Conservation (phyloP, 2,888 invertebrate species). For the Magallana nippona region DNA sequence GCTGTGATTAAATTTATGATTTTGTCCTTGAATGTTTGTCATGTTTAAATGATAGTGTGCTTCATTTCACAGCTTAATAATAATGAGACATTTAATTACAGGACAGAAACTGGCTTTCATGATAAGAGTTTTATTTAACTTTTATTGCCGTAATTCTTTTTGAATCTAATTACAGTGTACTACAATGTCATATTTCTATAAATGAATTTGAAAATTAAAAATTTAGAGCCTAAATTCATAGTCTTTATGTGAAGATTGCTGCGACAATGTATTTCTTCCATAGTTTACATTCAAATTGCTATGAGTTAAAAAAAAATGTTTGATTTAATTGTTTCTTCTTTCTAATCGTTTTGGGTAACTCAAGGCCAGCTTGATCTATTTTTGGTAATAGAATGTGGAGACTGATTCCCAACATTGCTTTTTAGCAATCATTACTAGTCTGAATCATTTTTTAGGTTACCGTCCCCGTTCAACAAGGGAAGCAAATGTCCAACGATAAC, state of each 20-base stretch:
- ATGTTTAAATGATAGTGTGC: too few relatives aligned
- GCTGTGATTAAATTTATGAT: neutral
- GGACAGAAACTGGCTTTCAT: neutral
- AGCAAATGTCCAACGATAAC: conserved; percentile 68
- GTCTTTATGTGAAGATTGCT: too few relatives aligned
- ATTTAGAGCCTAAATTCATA: too few relatives aligned
- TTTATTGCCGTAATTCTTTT: neutral
- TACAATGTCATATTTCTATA: neutral
- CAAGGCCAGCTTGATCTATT: too few relatives aligned
- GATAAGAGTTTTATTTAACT: neutral
- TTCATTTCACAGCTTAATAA: neutral
- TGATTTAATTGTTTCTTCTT: too few relatives aligned
- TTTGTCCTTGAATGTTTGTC: neutral
- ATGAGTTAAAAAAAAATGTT: too few relatives aligned
- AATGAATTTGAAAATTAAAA: neutral
- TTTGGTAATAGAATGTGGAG: too few relatives aligned
- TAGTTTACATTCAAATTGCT: too few relatives aligned
- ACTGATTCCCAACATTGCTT: too few relatives aligned
- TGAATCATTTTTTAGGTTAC: conserved; percentile 65
- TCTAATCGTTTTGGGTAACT: too few relatives aligned
- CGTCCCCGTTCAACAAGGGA: conserved; percentile 69
- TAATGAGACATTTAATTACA: neutral
- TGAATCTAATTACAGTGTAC: neutral
- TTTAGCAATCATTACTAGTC: neutral
- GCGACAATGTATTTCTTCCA: too few relatives aligned